Percentiles rank a stretch among this genome's conserved stretches.
Conservation (phyloP, 1,140 invertebrate genomes). For the Euglossa dilemma region DNA sequence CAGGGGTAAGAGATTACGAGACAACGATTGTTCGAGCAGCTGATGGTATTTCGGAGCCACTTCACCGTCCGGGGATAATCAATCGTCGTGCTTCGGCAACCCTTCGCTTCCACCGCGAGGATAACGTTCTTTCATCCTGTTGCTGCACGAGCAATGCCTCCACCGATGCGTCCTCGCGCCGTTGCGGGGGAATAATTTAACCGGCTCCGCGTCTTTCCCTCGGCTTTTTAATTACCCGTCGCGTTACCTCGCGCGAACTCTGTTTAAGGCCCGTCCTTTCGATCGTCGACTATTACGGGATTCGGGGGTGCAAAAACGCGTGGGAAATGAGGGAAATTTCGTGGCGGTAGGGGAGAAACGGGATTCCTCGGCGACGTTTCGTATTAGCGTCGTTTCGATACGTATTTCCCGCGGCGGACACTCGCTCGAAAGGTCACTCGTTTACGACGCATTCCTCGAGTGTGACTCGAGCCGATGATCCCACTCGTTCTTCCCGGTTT, state of each 20-base stretch:
- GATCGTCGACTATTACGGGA: no score
- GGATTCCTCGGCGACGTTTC: neutral
- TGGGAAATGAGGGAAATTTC: no score
- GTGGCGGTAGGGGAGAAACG: neutral
- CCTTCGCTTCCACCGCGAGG: neutral
- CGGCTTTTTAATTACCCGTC: neutral
- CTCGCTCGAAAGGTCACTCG: neutral
- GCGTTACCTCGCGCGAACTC: neutral
- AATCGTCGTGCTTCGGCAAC: neutral
- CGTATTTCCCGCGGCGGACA: neutral
- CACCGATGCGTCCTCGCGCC: no score
- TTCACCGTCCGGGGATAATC: neutral
- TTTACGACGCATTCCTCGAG: slow-evolving; percentile 1
- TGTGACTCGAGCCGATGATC: neutral
- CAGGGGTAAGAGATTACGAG: neutral
- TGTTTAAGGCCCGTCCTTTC: neutral
- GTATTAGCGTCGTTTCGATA: neutral
- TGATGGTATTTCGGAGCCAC: slow-evolving; percentile 9
- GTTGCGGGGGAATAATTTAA: neutral
- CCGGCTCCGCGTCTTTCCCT: neutral
- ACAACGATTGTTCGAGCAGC: neutral
- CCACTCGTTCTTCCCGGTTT: neutral
- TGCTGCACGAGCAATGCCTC: neutral
- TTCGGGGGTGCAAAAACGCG: no score
- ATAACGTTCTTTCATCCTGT: slow-evolving; percentile 1